Evolutionary conservation across 2,888 invertebrate species (phyloP).

Genomic region (Eupithecia centaureata): DNA sequence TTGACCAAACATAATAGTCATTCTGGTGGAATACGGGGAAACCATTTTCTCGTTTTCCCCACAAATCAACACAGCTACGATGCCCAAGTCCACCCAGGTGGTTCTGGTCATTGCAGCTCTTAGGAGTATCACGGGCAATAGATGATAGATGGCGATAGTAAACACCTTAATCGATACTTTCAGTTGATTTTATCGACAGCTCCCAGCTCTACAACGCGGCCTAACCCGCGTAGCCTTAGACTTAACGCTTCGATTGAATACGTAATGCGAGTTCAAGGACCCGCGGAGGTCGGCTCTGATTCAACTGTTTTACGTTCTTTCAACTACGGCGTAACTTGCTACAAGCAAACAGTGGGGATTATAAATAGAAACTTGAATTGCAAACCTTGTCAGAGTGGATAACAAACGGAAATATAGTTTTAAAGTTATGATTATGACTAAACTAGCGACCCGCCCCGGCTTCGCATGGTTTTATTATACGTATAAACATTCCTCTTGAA

Average conservation of each 20-base stretch:
- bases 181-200: slow-evolving; percentile 11
- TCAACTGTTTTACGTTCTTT: slow-evolving; percentile 8
- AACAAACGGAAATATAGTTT: not conserved
- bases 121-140: not conserved
- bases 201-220: slow-evolving; percentile 7
- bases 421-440: not conserved
- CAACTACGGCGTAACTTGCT: slow-evolving; percentile 4
- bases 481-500: too few species aligned
- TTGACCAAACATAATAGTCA: too few species aligned
- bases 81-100: not conserved
- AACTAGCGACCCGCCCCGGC: too few species aligned
- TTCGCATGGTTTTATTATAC: too few species aligned
- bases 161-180: not conserved
- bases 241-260: slow-evolving; percentile 31
- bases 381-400: not conserved
- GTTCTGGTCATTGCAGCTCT: not conserved
- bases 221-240: slow-evolving; percentile 16
- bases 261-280: slow-evolving; percentile 29
- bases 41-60: too few species aligned
- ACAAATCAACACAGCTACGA: too few species aligned
- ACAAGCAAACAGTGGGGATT: not conserved
- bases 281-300: slow-evolving; percentile 6
- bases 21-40: too few species aligned
- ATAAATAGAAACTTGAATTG: not conserved
- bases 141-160: not conserved